Evolutionary conservation across 2,113 vertebrate species (phyloP).

Genomic region (Galbula dea): DNA sequence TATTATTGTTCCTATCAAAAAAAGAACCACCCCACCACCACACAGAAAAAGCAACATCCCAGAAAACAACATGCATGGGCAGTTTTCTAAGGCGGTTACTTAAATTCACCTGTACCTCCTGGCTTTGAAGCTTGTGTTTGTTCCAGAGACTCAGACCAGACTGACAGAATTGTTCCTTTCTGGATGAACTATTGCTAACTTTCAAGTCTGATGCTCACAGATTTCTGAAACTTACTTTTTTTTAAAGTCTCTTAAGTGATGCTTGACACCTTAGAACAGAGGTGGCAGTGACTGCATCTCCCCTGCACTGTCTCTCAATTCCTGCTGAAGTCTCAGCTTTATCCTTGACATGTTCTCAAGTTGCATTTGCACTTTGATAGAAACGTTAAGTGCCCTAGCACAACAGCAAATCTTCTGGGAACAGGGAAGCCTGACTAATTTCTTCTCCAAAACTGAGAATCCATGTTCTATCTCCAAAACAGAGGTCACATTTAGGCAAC

Average conservation of each 20-base stretch:
- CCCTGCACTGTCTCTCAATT: background rate
- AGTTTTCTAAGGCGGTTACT: background rate
- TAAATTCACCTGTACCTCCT: background rate
- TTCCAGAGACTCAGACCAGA: background rate
- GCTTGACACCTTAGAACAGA: background rate
- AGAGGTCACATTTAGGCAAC: background rate
- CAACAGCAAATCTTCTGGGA: background rate
- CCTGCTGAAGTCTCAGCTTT: background rate
- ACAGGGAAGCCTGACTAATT: background rate
- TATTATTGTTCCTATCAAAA: background rate
- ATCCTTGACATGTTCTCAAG: background rate
- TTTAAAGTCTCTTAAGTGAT: background rate
- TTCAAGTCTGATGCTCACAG: background rate
- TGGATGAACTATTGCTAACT: background rate
- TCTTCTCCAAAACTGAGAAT: background rate
- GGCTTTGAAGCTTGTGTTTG: background rate
- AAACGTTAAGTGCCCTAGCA: fast-evolving
- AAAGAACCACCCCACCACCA: fast-evolving
- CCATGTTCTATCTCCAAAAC: background rate
- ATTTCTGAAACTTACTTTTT: background rate
- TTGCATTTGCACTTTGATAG: background rate
- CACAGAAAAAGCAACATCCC: background rate
- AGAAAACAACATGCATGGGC: background rate
- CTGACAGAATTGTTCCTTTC: background rate
- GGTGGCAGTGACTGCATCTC: background rate